phyloP scores from a whole-genome alignment of 1,140 invertebrate genomes.

The Uloborus diversus region DNA sequence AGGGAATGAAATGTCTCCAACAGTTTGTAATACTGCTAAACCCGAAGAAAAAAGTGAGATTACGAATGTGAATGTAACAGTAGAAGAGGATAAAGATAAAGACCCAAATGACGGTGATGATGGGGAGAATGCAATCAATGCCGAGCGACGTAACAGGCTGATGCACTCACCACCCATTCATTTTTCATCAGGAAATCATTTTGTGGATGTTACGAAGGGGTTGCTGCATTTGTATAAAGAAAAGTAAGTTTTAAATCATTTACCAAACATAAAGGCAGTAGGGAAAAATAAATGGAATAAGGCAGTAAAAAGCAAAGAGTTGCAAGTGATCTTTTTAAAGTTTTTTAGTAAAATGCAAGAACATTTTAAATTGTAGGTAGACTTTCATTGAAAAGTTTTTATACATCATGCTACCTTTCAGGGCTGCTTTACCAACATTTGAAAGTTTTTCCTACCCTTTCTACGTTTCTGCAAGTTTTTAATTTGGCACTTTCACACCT shows the following conservation, averaged over 20 bases:
- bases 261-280: neutral
- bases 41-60: neutral
- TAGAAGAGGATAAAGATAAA: neutral
- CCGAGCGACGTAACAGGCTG: constrained; percentile 26
- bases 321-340: too few species aligned
- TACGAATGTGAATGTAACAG: neutral
- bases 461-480: too few species aligned
- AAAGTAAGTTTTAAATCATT: constrained; percentile 78
- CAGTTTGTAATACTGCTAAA: neutral
- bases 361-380: too few species aligned
- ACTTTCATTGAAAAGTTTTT: too few species aligned
- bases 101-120: neutral
- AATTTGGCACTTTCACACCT: too few species aligned
- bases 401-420: too few species aligned
- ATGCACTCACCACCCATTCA: constrained; percentile 61
- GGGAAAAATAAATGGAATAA: constrained; percentile 16
- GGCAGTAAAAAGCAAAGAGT: too few species aligned
- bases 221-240: constrained; percentile 96
- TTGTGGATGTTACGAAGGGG: constrained; percentile 95
- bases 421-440: too few species aligned
- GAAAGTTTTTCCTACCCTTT: too few species aligned
- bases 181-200: constrained; percentile 96
- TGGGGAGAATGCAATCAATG: constrained; percentile 11
- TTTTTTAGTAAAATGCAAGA: too few species aligned
- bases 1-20: neutral